A percentile compares a stretch with the other conserved stretches of the same genome.
These are phyloP conservation scores for Diachasmimorpha longicaudata DNA, from an alignment of 1,140 invertebrate species.

Conservation along the genomic window DNA sequence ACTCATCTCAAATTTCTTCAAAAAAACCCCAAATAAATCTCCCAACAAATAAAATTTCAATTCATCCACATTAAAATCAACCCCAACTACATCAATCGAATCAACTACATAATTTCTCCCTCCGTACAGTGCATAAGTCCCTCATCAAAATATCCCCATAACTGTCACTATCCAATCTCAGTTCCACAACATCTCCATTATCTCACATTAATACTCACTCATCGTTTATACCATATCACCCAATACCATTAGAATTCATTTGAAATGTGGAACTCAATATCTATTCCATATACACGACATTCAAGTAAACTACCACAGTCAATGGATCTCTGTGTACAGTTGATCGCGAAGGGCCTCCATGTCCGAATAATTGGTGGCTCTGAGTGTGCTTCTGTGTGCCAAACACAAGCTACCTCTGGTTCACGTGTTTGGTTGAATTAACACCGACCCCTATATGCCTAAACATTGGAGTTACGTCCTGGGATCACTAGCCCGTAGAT, in stretches of 20 bases:
- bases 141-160: not conserved
- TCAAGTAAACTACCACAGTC: not conserved
- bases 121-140: too few species aligned
- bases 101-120: too few species aligned
- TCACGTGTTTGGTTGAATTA: constrained; percentile 35
- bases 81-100: too few species aligned
- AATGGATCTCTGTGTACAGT: not conserved
- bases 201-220: constrained; percentile 26
- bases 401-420: constrained; percentile 31
- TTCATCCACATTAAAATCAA: too few species aligned
- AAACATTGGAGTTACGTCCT: not conserved
- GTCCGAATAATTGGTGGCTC: constrained; percentile 39
- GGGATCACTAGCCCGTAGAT: not conserved
- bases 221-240: not conserved
- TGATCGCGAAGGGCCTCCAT: constrained; percentile 24
- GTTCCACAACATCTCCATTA: constrained; percentile 30
- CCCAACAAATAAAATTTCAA: too few species aligned
- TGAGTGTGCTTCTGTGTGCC: constrained; percentile 23
- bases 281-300: not conserved
- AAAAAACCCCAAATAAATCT: too few species aligned
- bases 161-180: constrained; percentile 3
- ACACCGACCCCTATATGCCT: constrained; percentile 32
- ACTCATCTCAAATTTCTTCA: too few species aligned
- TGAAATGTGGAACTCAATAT: not conserved
- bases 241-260: not conserved